Evolutionary conservation across 2,113 vertebrate species (phyloP).

Genomic region (Probosciger aterrimus): DNA sequence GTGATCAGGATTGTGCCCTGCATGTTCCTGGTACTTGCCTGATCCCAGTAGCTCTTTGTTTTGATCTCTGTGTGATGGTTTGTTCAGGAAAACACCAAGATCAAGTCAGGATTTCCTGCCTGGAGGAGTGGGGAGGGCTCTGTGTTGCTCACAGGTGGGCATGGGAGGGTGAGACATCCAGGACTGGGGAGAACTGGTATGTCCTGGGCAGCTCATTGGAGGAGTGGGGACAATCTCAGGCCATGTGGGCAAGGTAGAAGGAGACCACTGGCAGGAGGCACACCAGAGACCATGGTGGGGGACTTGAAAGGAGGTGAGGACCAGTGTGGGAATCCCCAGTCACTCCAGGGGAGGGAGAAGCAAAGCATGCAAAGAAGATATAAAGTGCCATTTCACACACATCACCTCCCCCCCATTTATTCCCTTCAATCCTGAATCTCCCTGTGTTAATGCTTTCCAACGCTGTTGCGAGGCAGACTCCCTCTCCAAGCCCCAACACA

Average conservation of each 20-base stretch:
- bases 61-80: neutral
- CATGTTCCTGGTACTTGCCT: rapidly evolving
- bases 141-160: neutral
- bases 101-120: neutral
- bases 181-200: rapidly evolving
- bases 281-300: neutral
- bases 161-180: neutral
- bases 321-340: neutral
- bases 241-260: neutral
- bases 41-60: neutral
- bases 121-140: neutral
- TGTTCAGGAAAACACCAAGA: neutral
- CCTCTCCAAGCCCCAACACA: neutral
- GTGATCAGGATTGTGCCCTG: neutral
- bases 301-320: neutral
- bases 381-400: neutral
- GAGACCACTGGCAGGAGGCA: neutral
- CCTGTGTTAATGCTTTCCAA: neutral
- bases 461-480: neutral
- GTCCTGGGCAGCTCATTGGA: neutral
- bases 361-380: neutral
- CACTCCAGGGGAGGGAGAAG: neutral
- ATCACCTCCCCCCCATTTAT: neutral
- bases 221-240: neutral
- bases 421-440: neutral